Evolutionary conservation across 2,113 vertebrate species (phyloP).

Genomic region (Sterrhoptilus dennistouni): DNA sequence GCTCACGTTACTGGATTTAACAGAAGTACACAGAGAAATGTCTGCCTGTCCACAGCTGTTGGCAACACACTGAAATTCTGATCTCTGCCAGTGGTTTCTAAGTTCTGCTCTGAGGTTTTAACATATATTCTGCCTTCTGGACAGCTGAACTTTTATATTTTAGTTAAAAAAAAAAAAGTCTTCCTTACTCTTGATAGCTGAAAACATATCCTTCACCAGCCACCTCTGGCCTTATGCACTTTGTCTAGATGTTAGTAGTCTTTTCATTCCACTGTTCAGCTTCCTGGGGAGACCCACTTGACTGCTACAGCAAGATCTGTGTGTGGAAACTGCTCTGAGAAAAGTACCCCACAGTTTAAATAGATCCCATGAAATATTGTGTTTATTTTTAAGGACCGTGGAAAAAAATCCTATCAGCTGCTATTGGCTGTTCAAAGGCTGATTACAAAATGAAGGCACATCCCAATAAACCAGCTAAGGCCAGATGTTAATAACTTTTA

Average conservation of each 20-base stretch:
- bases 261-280: not conserved
- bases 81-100: not conserved
- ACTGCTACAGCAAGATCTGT: not conserved
- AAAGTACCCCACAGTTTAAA: not conserved
- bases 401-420: not conserved
- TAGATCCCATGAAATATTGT: not conserved
- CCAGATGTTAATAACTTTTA: not conserved
- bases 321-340: not conserved
- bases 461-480: not conserved
- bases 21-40: not conserved
- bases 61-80: not conserved
- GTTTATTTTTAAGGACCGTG: not conserved
- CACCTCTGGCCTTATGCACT: not conserved
- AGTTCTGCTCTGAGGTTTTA: not conserved
- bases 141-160: not conserved
- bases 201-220: not conserved
- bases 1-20: not conserved
- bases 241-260: rapidly evolving
- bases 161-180: not conserved
- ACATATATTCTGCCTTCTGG: not conserved
- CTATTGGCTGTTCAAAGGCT: not conserved
- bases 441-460: not conserved
- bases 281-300: not conserved
- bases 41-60: not conserved
- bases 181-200: not conserved